phyloP scores from a whole-genome alignment of 2,113 vertebrate genomes.

The Pituophis catenifer region DNA sequence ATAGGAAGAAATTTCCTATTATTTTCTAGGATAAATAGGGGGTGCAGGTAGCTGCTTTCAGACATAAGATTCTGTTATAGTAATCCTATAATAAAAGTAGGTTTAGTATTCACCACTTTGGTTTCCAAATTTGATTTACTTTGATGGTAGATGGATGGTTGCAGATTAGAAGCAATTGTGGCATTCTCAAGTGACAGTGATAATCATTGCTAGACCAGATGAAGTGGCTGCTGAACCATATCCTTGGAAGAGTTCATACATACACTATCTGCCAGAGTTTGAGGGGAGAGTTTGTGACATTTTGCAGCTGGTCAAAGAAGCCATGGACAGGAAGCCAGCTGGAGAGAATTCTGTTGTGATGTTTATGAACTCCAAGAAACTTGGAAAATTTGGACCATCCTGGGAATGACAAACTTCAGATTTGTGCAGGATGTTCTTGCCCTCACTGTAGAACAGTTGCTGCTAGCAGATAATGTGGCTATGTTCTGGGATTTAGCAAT shows the following conservation, averaged over 20 bases:
- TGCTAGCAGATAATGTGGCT: neutral
- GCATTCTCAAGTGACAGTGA: neutral
- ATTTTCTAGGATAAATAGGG: neutral
- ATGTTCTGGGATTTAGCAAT: neutral
- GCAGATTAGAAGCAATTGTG: neutral
- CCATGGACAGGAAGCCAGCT: neutral
- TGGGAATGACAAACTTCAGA: neutral
- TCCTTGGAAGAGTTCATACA: neutral
- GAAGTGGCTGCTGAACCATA: neutral
- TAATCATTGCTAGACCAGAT: neutral
- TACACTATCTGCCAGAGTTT: neutral
- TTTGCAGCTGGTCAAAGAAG: neutral
- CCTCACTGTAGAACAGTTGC: neutral
- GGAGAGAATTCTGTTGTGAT: neutral
- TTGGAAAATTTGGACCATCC: neutral
- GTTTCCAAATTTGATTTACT: neutral
- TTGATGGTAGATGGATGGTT: neutral
- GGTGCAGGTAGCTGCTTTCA: neutral
- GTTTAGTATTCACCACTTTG: neutral
- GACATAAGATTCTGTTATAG: neutral
- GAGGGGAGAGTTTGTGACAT: neutral
- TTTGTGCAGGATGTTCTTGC: neutral
- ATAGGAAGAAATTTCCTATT: neutral
- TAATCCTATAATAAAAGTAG: neutral
- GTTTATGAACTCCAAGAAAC: neutral